phyloP scores from a whole-genome alignment of 2,888 invertebrate genomes.

The Ormyrus thymus region DNA sequence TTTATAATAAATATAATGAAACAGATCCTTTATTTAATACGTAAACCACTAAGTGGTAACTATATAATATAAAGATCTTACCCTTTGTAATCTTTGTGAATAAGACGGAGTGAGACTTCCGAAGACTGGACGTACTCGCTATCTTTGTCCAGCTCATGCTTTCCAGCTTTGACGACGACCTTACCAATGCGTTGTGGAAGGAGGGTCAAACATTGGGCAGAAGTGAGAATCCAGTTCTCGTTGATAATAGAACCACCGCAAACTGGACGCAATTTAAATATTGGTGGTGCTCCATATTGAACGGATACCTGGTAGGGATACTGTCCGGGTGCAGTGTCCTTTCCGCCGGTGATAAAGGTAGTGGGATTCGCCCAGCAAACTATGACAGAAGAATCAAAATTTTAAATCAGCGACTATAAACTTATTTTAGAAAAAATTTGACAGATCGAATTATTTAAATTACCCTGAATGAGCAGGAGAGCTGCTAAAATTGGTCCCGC shows the following conservation, averaged over 20 bases:
- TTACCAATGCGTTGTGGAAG: slow-evolving; percentile 40
- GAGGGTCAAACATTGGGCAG: slow-evolving; percentile 55
- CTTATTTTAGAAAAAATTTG: too few relatives aligned
- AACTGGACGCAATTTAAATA: slow-evolving; percentile 42
- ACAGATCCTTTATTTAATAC: too few relatives aligned
- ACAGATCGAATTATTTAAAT: not conserved
- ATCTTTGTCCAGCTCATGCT: slow-evolving; percentile 19
- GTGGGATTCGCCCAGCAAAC: not conserved
- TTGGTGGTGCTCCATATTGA: slow-evolving; percentile 13
- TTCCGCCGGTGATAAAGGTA: slow-evolving; percentile 11
- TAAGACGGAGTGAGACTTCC: not conserved
- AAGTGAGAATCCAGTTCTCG: slow-evolving; percentile 56
- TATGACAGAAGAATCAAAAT: not conserved
- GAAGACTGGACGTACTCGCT: slow-evolving; percentile 51
- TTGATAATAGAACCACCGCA: slow-evolving; percentile 50
- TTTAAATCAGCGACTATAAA: not conserved
- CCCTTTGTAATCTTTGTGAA: slow-evolving; percentile 51
- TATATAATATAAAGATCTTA: slow-evolving; percentile 15
- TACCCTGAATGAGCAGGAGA: slow-evolving; percentile 34
- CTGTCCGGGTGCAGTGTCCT: slow-evolving; percentile 31
- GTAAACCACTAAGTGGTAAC: not conserved
- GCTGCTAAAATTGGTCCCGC: not conserved
- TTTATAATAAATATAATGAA: too few relatives aligned
- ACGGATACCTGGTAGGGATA: slow-evolving; percentile 45
- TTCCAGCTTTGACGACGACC: slow-evolving; percentile 57